Evolutionary conservation across 2,888 invertebrate species (phyloP), one percentile per base, ranked within the genome.

Genomic region (Pseudococcus longispinus): DNA sequence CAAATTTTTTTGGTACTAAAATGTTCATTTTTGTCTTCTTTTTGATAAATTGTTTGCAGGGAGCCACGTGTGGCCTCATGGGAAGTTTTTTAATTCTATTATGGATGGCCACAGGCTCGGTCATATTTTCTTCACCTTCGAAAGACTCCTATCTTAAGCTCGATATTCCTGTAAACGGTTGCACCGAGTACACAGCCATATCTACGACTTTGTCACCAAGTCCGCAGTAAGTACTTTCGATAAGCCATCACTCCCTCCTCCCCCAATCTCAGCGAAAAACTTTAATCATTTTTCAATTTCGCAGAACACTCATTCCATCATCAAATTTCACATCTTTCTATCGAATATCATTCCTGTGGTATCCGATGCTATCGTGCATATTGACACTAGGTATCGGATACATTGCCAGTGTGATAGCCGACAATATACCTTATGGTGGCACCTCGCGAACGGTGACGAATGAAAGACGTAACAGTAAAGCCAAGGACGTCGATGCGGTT

Each of bases 261-360:
- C 44, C 44, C 44, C 44, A 46, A 6, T 51, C n/a, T n/a, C 2
- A 4, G 13, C 4, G n/a, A 51, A 51, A n/a, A 51, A 2, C 18
- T 74, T n/a, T 1, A 23, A 60, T 18, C n/a, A 60, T 23, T 60
- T 20, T 23, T 74, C 5, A 32, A 29, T 26, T 46, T 55, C n/a
- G 8, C 42, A 80, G 77, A 42, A 42, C 20, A 20, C 42, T 29
- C 4, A 8, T 8, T 20, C 20, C 37, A 20, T 42, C 29, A 32
- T 74, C 77, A n/a, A 80, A 23, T 80, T 80, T 80, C 15, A 20
- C 77, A 11, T 88, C 88, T 9, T 85, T 89, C 60, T 90, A 89
- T 88, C 88, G 90, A n/a, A 88, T 90, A 18, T 90, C 91, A 3
- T 90, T 90, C 88, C 88, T 90, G 87, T 91, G 90, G 90, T 90